These are phyloP conservation scores for Autographa gamma DNA, from an alignment of 2,888 invertebrate species.

Conservation along the genomic window DNA sequence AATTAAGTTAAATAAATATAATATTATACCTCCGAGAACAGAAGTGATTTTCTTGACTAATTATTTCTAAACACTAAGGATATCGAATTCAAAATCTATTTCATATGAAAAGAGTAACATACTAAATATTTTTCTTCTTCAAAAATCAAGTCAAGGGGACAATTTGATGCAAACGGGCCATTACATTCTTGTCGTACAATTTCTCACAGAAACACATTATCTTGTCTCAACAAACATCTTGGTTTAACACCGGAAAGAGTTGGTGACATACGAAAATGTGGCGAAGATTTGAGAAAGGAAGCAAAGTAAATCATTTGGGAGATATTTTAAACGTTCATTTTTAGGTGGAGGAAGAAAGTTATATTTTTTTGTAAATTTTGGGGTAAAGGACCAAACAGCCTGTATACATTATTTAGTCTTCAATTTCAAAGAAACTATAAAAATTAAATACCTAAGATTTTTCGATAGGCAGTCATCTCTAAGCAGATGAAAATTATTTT, in stretches of 20 bases:
- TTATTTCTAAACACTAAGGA: too few relatives aligned
- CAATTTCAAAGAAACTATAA: too few relatives aligned
- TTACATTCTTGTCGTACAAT: conserved; percentile 22
- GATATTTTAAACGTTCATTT: not conserved
- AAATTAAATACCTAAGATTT: too few relatives aligned
- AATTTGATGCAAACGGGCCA: conserved; percentile 29
- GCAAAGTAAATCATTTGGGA: not conserved
- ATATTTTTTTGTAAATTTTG: not conserved
- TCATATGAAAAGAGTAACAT: not conserved
- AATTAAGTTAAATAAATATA: too few relatives aligned
- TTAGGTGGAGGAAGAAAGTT: not conserved
- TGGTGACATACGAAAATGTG: conserved; percentile 13
- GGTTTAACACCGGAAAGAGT: not conserved
- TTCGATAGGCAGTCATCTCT: too few relatives aligned
- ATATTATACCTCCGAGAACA: too few relatives aligned
- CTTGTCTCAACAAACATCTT: conserved; percentile 16
- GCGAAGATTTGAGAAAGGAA: not conserved
- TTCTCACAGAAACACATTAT: conserved; percentile 40
- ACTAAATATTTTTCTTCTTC: not conserved
- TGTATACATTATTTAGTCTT: too few relatives aligned
- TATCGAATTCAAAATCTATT: not conserved
- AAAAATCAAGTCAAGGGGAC: conserved; percentile 22
- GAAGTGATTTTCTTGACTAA: too few relatives aligned
- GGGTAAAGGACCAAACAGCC: too few relatives aligned
- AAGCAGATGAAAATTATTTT: too few relatives aligned